Evolutionary conservation across 35 echinoderm and acorn worm species (phyloP), one percentile per base, ranked within the genome.

Genomic region (Chiridota heheva): DNA sequence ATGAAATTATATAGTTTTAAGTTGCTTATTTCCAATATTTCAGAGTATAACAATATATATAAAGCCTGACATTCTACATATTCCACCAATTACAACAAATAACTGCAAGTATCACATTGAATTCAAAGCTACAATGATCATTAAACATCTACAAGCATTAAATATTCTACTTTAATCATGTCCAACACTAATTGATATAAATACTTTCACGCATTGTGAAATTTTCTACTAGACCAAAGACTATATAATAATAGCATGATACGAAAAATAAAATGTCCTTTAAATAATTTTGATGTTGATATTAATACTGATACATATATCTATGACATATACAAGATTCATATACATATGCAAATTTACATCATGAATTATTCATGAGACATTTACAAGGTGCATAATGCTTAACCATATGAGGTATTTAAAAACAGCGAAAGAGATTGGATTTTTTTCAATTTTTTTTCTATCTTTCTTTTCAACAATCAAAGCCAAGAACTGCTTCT

Each of bases 241-340:
- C 58, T 78, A 78, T 78, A 58, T 62, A 28, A 17, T 37, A 36
- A 35, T 31, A 44, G 47, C 30, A 40, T 66, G n/a, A 58, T 38
- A 60, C 28, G 38, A 78, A 78, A 78, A 61, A 76, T 32, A 56
- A 78, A 78, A 78, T 42, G 58, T 57, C 75, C 42, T 72, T 72
- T 78, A 60, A 53, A 13, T 13, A 78, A 22, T 78, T 78, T 49
- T 60, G 38, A 35, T 78, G 26, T 60, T 76, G n/a, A 37, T 13
- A 53, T 35, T 78, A 78, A 78, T 78, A 78, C 75, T 78, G 75
- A 60, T 78, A 78, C 75, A 78, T 78, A 78, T 37, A 78, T 59
- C 75, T 78, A 40, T 78, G 75, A 78, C 75, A 78, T 62, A 29
- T 69, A 36, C 34, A 43, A 42, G 5, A 60, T 26, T 59, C 27